A percentile compares a stretch with the other conserved stretches of the same genome.
Evolutionary conservation across 2,888 invertebrate species (phyloP).

Genomic region (Pseudanteris insignis): DNA sequence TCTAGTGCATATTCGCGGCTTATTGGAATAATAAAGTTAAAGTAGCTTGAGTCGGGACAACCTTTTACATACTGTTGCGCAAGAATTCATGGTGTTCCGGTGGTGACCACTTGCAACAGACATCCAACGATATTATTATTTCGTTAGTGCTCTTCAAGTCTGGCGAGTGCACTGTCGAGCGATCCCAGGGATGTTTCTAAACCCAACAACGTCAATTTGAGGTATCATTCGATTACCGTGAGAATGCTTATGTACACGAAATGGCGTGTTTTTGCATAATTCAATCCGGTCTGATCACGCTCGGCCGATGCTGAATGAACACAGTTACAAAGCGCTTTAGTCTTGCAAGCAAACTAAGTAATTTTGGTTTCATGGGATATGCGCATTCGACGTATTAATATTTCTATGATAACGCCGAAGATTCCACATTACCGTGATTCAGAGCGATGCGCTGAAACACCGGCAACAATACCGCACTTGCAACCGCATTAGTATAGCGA

Average conservation of each 20-base stretch:
- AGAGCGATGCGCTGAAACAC: constrained; percentile 26
- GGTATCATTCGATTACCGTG: constrained; percentile 24
- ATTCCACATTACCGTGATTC: constrained; percentile 10
- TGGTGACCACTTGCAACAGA: not conserved
- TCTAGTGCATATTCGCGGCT: too few relatives aligned
- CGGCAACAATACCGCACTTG: constrained; percentile 14
- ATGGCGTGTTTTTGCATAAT: constrained; percentile 28
- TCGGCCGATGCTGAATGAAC: constrained; percentile 24
- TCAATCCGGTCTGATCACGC: constrained; percentile 17
- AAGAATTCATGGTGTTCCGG: constrained; percentile 14
- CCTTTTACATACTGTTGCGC: not conserved
- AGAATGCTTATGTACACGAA: constrained; percentile 33
- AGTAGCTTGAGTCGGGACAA: constrained; percentile 3
- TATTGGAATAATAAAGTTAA: constrained; percentile 12
- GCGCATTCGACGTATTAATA: constrained; percentile 26
- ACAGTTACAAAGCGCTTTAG: constrained; percentile 15
- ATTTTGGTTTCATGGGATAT: constrained; percentile 24
- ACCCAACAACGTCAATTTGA: constrained; percentile 12
- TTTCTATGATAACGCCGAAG: constrained; percentile 22
- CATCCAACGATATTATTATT: too few relatives aligned
- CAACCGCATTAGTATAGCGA: constrained; percentile 23
- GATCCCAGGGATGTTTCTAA: constrained; percentile 6
- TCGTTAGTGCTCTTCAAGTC: too few relatives aligned
- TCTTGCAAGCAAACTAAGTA: constrained; percentile 25
- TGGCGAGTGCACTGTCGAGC: too few relatives aligned